Evolutionary conservation across 2,113 vertebrate genomes (phyloP).

Genomic region (Corythoichthys haematopterus): DNA sequence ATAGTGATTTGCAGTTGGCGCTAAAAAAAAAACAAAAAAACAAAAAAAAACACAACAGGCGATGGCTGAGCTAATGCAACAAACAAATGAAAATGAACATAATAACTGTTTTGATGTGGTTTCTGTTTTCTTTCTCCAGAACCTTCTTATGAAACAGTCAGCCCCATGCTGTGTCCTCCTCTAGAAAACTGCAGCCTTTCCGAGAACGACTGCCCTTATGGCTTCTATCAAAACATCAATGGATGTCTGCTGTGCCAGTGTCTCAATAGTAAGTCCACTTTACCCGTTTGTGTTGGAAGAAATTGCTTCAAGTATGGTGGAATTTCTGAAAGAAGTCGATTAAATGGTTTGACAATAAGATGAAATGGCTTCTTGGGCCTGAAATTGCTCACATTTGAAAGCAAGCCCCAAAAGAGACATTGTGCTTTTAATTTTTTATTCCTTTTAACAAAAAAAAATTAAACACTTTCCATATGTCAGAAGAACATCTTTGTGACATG

Average conservation of each 20-base stretch:
- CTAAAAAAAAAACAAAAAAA: neutral
- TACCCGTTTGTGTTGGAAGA: neutral
- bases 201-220: slow-evolving; percentile 68
- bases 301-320: neutral
- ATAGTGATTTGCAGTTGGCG: slow-evolving; percentile 54
- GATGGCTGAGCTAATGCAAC: slow-evolving; percentile 10
- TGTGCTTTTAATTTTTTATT: neutral
- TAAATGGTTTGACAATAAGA: neutral
- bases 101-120: neutral
- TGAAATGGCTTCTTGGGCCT: neutral
- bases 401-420: neutral
- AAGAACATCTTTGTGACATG: neutral
- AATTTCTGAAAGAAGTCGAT: neutral
- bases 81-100: neutral
- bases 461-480: neutral
- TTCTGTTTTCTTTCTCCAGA: slow-evolving; percentile 54
- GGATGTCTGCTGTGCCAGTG: slow-evolving; percentile 79
- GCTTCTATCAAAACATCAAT: slow-evolving; percentile 71
- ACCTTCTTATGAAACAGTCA: slow-evolving; percentile 76
- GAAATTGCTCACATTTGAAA: neutral
- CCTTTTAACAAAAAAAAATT: neutral
- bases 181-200: slow-evolving; percentile 76
- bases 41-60: slow-evolving; percentile 17
- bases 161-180: slow-evolving; percentile 71
- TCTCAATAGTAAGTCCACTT: slow-evolving; percentile 68